phyloP scores from a whole-genome alignment of 2,888 invertebrate species.

The Mesopsocus fuscifrons region DNA sequence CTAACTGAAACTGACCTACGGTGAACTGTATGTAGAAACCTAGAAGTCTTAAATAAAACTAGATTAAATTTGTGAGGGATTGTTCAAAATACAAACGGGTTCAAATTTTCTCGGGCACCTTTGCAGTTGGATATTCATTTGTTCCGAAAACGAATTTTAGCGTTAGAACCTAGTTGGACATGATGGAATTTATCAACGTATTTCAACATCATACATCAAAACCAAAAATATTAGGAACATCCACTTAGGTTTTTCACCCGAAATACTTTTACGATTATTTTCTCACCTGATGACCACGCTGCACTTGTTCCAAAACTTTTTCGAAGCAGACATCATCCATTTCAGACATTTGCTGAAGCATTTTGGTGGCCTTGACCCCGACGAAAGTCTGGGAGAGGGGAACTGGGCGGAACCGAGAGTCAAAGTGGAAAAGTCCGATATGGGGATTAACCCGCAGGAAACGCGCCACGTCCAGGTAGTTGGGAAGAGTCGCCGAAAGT shows the following conservation, averaged over 20 bases:
- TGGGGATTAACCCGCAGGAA: constrained; percentile 88
- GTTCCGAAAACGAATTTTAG: too few species aligned
- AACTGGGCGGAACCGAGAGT: constrained; percentile 85
- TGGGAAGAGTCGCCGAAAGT: constrained; percentile 90
- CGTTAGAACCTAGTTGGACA: too few species aligned
- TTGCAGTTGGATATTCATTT: too few species aligned
- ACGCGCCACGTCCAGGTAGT: constrained; percentile 87
- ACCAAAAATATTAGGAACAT: too few species aligned
- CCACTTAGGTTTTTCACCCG: too few species aligned
- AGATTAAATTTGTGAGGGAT: too few species aligned
- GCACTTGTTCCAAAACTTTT: constrained; percentile 70
- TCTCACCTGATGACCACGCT: constrained; percentile 67
- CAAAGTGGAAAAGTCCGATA: constrained; percentile 85
- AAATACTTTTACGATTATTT: too few species aligned
- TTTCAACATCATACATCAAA: too few species aligned
- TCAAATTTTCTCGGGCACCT: too few species aligned
- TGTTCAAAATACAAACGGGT: too few species aligned
- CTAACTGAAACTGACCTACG: background rate
- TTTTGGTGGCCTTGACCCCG: constrained; percentile 52
- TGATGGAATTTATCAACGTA: too few species aligned
- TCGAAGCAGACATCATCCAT: constrained; percentile 91
- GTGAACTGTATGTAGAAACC: background rate
- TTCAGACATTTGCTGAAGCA: constrained; percentile 41
- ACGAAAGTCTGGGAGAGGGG: constrained; percentile 84
- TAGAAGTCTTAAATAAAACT: too few species aligned